Evolutionary conservation across 1,140 invertebrate species (phyloP), one percentile per base, ranked within the genome.

Genomic region (Agrilus planipennis): DNA sequence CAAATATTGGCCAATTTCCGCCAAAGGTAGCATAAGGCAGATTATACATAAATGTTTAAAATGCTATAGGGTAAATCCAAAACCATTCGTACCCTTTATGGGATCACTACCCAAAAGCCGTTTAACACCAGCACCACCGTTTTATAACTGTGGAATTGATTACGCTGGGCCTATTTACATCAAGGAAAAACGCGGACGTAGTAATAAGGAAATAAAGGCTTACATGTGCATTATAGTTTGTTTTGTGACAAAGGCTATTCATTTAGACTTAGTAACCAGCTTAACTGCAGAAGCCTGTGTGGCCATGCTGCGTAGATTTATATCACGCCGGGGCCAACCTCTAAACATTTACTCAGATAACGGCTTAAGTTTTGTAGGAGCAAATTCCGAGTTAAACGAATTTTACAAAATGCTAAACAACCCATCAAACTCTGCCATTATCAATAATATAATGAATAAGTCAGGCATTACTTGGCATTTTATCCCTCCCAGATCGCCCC

Each of bases 201-300:
- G 47, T 4, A 21, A 38, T 20, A 41, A 40, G 14, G 34, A 41
- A 4, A 39, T 37, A 14, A 52, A 58, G 40, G 44, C 39, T 1
- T 57, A 52, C 36, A 47, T 55, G 9, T 39, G 32, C 4, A 17
- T 53, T 14, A 49, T 53, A 28, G 23, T 55, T 18, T 57, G 49
- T 41, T 31, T 55, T 9, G 27, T 10, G 1, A 55, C 53, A 1
- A 42, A 43, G 7, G 54, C 52, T 4, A 31, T 57, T 6, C 57
- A 59, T 44, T 22, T 59, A 30, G 55, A 57, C 39, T 38, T 35
- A 3, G 52, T 51, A 6, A 48, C 41, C 25, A 46, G 49, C 18
- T 19, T 54, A 18, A 46, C 46, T 21, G n/a, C n/a, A n/a, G n/a
- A n/a, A n/a, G n/a, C n/a, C n/a, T n/a, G n/a, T n/a, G n/a, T n/a